phyloP scores from a whole-genome alignment of 2,113 vertebrate genomes.

The Cyanoderma ruficeps region DNA sequence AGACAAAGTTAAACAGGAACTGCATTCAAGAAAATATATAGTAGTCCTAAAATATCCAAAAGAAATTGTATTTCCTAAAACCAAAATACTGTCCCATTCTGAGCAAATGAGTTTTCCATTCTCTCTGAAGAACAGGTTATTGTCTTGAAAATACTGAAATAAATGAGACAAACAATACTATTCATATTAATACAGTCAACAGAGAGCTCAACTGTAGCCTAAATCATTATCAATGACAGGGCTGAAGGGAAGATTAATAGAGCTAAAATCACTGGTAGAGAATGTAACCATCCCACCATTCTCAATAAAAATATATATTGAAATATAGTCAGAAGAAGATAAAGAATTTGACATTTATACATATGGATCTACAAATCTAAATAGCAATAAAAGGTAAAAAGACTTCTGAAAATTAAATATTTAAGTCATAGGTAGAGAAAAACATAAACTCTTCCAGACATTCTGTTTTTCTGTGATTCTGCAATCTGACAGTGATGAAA shows the following conservation, averaged over 20 bases:
- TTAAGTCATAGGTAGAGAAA: neutral
- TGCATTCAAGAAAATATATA: neutral
- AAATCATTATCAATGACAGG: neutral
- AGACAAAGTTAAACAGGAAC: neutral
- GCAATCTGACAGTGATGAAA: conserved; percentile 12
- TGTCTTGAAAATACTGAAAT: neutral
- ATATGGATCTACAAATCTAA: neutral
- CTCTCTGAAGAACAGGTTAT: neutral
- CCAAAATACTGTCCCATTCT: neutral
- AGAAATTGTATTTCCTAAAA: neutral
- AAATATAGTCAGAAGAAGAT: neutral
- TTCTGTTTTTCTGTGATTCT: neutral
- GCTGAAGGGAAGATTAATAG: conserved; percentile 24
- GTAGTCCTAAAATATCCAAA: neutral
- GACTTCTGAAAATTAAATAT: neutral
- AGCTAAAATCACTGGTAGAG: neutral
- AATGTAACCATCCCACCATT: neutral
- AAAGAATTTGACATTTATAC: neutral
- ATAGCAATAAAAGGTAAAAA: neutral
- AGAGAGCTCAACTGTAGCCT: neutral
- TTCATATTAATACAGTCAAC: neutral
- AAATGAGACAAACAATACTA: neutral
- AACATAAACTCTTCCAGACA: neutral
- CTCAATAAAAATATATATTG: neutral
- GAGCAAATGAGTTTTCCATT: neutral